phyloP scores from a whole-genome alignment of 2,113 vertebrate genomes.

The Nycticorax nycticorax region DNA sequence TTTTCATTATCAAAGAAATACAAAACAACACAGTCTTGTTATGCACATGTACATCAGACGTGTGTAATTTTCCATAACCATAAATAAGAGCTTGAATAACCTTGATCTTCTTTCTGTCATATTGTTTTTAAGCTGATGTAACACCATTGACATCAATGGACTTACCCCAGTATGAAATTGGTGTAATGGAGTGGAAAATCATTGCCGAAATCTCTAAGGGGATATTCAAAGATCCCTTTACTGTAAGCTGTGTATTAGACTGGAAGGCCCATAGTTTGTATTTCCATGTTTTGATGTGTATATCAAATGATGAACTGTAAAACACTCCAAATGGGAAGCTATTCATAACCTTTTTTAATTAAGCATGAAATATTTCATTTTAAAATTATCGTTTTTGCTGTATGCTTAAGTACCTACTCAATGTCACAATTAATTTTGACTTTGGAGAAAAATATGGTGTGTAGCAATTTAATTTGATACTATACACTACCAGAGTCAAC shows the following conservation, averaged over 20 bases:
- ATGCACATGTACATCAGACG: neutral
- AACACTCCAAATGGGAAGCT: conserved; percentile 43
- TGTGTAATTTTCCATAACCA: conserved; percentile 66
- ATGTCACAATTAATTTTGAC: conserved; percentile 55
- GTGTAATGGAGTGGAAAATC: conserved; percentile 70
- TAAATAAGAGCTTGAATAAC: conserved; percentile 64
- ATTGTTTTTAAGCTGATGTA: conserved; percentile 63
- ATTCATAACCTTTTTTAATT: conserved; percentile 72
- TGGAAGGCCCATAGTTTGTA: conserved; percentile 41
- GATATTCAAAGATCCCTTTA: conserved; percentile 57
- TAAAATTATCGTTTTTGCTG: conserved; percentile 64
- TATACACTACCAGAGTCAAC: neutral
- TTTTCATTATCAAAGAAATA: conserved; percentile 55
- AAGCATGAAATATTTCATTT: conserved; percentile 67
- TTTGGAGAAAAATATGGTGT: conserved; percentile 52
- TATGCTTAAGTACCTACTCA: conserved; percentile 63
- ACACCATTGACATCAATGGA: conserved; percentile 63
- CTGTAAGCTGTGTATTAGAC: conserved; percentile 47
- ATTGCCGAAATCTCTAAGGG: conserved; percentile 58
- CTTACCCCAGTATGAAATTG: conserved; percentile 65
- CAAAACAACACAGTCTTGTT: conserved; percentile 23
- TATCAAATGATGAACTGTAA: conserved; percentile 50
- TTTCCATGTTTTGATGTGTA: conserved; percentile 68
- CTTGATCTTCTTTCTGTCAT: conserved; percentile 67
- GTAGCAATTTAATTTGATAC: neutral